Conservation (phyloP, 2,113 vertebrate species). For the Bagarius yarrelli region DNA sequence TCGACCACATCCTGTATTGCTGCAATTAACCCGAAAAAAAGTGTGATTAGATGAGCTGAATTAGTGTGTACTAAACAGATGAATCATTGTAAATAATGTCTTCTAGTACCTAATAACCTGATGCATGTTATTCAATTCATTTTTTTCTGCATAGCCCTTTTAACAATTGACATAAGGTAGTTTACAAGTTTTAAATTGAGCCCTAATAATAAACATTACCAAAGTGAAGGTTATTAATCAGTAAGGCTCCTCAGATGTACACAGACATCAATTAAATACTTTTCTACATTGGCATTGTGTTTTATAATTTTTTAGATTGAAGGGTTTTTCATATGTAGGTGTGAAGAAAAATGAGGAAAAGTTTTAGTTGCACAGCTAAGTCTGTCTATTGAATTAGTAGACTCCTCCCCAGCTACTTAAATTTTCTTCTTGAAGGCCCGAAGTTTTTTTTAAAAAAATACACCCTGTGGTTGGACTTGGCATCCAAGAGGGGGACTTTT, state of each 20-base stretch:
- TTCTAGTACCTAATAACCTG: not conserved
- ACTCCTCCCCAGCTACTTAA: not conserved
- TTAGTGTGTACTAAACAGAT: not conserved
- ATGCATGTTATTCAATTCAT: not conserved
- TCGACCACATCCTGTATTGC: not conserved
- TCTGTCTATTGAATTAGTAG: not conserved
- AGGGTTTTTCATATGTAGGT: not conserved
- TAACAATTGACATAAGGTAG: too few relatives aligned
- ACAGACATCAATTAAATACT: not conserved
- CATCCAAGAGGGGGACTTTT: conserved; percentile 8
- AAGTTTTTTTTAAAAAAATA: conserved; percentile 8
- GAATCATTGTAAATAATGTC: not conserved
- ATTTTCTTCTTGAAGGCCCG: not conserved
- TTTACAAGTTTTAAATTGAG: too few relatives aligned
- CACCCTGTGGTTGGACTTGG: conserved; percentile 15
- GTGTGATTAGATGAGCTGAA: not conserved
- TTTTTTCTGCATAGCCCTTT: too few relatives aligned
- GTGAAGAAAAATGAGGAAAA: not conserved
- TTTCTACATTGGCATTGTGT: not conserved
- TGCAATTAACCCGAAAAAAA: too few relatives aligned
- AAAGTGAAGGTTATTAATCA: not conserved
- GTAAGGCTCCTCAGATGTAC: not conserved
- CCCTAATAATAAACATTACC: not conserved
- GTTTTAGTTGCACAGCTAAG: not conserved
- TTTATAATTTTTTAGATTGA: too few relatives aligned